phyloP scores from a whole-genome alignment of 1,140 invertebrate genomes.

The Hestina assimilis region DNA sequence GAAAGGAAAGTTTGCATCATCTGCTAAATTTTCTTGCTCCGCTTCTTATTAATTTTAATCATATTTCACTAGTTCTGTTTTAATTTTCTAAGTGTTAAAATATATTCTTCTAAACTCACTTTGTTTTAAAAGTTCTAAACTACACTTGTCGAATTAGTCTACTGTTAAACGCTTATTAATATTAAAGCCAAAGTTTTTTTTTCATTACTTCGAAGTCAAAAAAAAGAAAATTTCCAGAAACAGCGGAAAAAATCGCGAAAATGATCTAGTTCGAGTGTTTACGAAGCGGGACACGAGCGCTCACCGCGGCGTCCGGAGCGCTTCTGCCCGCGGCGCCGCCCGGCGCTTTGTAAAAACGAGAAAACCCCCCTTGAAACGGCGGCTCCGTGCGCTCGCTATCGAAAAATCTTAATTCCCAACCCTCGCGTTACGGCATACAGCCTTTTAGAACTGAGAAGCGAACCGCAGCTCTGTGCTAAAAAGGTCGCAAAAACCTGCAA shows the following conservation, averaged over 20 bases:
- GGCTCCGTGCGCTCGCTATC: conserved; percentile 29
- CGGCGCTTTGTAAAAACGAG: conserved; percentile 48
- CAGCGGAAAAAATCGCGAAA: conserved; percentile 47
- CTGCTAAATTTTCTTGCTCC: background rate
- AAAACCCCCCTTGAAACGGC: conserved; percentile 42
- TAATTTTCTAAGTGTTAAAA: background rate
- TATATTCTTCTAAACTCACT: background rate
- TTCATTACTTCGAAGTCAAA: conserved; percentile 1
- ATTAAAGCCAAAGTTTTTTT: background rate
- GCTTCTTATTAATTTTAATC: conserved; percentile 9
- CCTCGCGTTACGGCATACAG: conserved; percentile 27
- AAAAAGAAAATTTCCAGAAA: conserved; percentile 10
- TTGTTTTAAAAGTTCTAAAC: conserved; percentile 16
- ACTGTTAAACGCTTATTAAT: conserved; percentile 1
- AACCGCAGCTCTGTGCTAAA: background rate
- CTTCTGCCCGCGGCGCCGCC: conserved; percentile 56
- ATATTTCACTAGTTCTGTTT: conserved; percentile 11
- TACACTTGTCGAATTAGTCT: conserved; percentile 6
- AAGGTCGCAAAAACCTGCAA: conserved; percentile 26
- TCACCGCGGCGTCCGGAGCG: conserved; percentile 60
- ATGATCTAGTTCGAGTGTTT: conserved; percentile 27
- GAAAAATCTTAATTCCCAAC: conserved; percentile 45
- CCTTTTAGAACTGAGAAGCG: conserved; percentile 36
- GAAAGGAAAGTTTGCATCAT: background rate
- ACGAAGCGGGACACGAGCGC: conserved; percentile 47